A percentile compares a stretch with the other conserved stretches of the same genome.
phyloP scores from a whole-genome alignment of 1,140 invertebrate genomes.

The Macrosteles quadrilineatus region DNA sequence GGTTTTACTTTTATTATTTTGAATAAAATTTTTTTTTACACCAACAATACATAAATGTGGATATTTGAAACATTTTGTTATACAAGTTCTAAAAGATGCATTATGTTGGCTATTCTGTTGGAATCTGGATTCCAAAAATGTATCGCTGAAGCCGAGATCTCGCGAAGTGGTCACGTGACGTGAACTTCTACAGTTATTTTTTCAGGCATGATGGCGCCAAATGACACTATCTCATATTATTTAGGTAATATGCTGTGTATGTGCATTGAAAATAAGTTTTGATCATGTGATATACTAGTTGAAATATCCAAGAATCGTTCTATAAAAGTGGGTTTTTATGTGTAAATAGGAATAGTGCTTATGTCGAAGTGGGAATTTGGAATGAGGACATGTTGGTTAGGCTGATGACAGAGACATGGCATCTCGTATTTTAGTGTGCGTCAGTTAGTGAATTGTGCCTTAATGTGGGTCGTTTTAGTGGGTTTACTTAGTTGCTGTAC shows the following conservation, averaged over 20 bases:
- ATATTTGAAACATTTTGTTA: too few species aligned
- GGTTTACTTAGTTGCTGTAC: too few species aligned
- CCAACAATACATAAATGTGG: too few species aligned
- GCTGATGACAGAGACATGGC: constrained; percentile 45
- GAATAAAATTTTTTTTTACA: too few species aligned
- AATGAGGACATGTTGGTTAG: constrained; percentile 61
- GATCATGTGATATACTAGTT: constrained; percentile 26
- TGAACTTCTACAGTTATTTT: constrained; percentile 56
- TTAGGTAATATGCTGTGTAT: constrained; percentile 51
- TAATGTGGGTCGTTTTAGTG: too few species aligned
- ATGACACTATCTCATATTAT: constrained; percentile 54
- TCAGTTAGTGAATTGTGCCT: constrained; percentile 1
- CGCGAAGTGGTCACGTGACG: constrained; percentile 55
- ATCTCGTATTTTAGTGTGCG: not conserved
- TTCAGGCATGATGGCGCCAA: constrained; percentile 63
- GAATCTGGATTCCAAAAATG: constrained; percentile 42
- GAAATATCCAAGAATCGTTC: constrained; percentile 23
- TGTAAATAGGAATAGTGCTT: constrained; percentile 44
- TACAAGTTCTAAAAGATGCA: constrained; percentile 23
- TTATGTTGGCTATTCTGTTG: constrained; percentile 35
- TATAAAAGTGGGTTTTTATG: constrained; percentile 21
- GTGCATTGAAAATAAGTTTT: constrained; percentile 35
- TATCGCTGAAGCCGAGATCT: constrained; percentile 43
- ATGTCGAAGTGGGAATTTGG: constrained; percentile 49
- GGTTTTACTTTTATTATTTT: too few species aligned